Conservation (phyloP, 1,140 invertebrate genomes). For the Leptopilina clavipes region DNA sequence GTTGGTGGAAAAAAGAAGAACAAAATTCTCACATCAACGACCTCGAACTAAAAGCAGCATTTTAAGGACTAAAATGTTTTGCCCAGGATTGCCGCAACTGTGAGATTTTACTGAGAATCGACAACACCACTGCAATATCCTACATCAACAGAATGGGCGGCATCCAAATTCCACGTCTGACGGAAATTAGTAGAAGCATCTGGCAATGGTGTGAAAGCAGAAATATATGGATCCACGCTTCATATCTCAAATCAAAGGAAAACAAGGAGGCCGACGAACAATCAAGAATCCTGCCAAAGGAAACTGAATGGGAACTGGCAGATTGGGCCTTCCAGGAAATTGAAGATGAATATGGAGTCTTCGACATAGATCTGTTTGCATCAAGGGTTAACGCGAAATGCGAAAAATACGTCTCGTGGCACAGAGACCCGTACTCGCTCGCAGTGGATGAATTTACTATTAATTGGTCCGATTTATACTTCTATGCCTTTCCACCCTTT, state of each 20-base stretch:
- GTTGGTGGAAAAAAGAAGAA: constrained; percentile 37
- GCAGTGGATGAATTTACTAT: constrained; percentile 49
- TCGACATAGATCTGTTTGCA: constrained; percentile 56
- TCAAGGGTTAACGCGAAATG: constrained; percentile 49
- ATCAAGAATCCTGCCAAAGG: neutral
- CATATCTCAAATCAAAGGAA: constrained; percentile 47
- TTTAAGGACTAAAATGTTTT: constrained; percentile 40
- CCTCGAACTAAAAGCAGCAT: constrained; percentile 37
- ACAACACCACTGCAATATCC: too few relatives aligned
- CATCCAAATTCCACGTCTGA: constrained; percentile 49
- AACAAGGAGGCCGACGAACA: constrained; percentile 45
- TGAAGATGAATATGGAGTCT: constrained; percentile 45
- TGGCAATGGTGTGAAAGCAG: constrained; percentile 51
- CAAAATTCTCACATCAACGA: constrained; percentile 36
- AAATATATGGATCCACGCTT: constrained; percentile 44
- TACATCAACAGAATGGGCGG: too few relatives aligned
- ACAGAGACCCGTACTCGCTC: constrained; percentile 41
- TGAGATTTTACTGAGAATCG: constrained; percentile 48
- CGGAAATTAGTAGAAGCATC: constrained; percentile 53
- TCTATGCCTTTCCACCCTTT: constrained; percentile 49
- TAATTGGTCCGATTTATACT: constrained; percentile 26
- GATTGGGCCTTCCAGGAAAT: constrained; percentile 39
- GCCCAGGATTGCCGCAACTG: constrained; percentile 33
- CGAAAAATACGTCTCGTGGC: constrained; percentile 44
- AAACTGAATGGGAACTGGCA: constrained; percentile 36